Conservation (phyloP, 2,797 vertebrate genomes). For the Garrulus glandarius region DNA sequence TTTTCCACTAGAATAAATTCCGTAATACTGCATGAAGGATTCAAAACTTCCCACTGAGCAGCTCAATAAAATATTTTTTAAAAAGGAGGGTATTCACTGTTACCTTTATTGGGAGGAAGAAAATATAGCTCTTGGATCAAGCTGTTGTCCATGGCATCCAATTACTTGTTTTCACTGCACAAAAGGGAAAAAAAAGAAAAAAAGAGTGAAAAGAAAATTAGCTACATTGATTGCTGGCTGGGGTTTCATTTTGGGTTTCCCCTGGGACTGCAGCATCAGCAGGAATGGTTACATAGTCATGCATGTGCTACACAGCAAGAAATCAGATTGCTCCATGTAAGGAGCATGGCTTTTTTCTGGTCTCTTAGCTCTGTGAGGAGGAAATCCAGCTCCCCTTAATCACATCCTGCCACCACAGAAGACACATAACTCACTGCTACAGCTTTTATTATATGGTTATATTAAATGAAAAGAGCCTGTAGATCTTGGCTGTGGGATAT, state of each 20-base stretch:
- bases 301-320: not conserved
- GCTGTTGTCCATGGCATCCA: not conserved
- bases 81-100: not conserved
- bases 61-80: not conserved
- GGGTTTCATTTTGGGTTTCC: conserved; percentile 21
- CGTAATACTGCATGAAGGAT: not conserved
- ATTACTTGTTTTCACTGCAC: conserved; percentile 8
- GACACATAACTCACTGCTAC: not conserved
- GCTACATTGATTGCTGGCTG: conserved; percentile 30
- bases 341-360: not conserved
- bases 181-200: not conserved
- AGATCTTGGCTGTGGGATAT: not conserved
- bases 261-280: not conserved
- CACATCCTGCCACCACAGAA: not conserved
- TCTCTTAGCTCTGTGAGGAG: not conserved
- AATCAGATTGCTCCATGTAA: not conserved
- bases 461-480: not conserved
- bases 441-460: not conserved
- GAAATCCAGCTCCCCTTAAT: not conserved
- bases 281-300: not conserved
- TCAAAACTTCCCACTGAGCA: not conserved
- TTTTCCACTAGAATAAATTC: conserved; percentile 6
- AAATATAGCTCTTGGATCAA: not conserved
- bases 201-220: conserved; percentile 34
- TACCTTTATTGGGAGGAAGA: not conserved